Evolutionary conservation across 2,797 vertebrate genomes (phyloP).

Genomic region (Lepus oiostolus): DNA sequence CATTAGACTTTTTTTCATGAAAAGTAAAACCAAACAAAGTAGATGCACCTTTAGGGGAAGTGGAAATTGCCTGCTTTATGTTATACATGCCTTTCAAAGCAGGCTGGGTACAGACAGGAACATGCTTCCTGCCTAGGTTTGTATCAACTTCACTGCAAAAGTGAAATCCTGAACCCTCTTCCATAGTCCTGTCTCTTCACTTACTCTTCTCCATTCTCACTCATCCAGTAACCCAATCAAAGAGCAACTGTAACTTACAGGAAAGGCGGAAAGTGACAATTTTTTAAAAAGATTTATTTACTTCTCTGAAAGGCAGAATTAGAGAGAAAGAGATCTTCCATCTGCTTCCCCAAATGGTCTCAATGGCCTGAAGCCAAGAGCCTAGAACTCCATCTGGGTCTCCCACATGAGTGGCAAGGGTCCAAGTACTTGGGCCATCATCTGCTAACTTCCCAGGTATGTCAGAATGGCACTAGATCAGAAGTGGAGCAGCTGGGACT

Average conservation of each 20-base stretch:
- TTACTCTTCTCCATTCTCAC: not conserved
- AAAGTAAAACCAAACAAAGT: constrained; percentile 20
- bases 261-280: not conserved
- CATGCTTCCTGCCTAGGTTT: not conserved
- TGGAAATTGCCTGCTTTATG: not conserved
- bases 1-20: constrained; percentile 50
- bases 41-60: not conserved
- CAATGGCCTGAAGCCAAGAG: no score
- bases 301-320: no score
- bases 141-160: not conserved
- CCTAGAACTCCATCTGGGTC: no score
- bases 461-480: no score
- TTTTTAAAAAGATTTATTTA: no score
- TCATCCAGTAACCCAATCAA: constrained; percentile 1
- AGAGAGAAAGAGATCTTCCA: no score
- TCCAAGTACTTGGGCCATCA: no score
- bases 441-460: no score
- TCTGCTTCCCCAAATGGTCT: no score
- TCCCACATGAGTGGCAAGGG: no score
- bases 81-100: not conserved
- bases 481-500: no score
- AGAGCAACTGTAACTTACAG: not conserved
- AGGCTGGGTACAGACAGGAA: not conserved
- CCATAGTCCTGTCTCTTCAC: not conserved
- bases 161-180: not conserved